phyloP scores from a whole-genome alignment of 2,888 invertebrate species.

The Leucozona laternaria region DNA sequence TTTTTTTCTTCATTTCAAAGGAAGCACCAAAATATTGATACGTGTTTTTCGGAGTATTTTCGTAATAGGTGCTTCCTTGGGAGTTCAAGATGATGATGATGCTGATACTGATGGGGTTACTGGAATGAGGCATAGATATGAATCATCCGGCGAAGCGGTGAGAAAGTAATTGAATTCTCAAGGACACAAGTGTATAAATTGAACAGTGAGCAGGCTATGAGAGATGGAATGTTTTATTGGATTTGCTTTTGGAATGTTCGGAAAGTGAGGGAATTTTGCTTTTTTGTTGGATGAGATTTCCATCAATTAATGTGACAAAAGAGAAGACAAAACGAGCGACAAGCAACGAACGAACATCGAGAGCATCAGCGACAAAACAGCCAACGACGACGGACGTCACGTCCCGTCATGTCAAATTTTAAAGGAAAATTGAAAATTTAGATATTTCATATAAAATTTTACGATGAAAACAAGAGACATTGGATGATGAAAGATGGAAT shows the following conservation, averaged over 20 bases:
- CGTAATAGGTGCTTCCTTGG: constrained; percentile 34
- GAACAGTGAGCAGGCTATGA: constrained; percentile 5
- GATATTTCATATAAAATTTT: constrained; percentile 32
- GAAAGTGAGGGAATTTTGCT: constrained; percentile 27
- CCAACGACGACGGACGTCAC: not conserved
- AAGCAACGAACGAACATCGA: too few species aligned
- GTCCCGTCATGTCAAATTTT: not conserved
- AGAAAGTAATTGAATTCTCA: constrained; percentile 64
- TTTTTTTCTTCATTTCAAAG: not conserved
- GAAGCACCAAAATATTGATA: constrained; percentile 6
- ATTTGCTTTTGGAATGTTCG: constrained; percentile 53
- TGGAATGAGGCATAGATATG: constrained; percentile 35
- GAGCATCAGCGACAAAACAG: not conserved
- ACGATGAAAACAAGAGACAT: constrained; percentile 5
- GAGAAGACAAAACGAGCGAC: not conserved
- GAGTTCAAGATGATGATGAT: constrained; percentile 18
- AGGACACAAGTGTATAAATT: constrained; percentile 40
- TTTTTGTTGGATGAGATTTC: constrained; percentile 28
- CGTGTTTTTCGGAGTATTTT: constrained; percentile 37
- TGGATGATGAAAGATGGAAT: constrained; percentile 7
- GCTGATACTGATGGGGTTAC: constrained; percentile 18
- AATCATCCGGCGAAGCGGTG: constrained; percentile 32
- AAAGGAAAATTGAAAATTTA: constrained; percentile 15
- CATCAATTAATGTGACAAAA: constrained; percentile 19
- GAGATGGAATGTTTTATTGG: constrained; percentile 66